Base-by-base conservation (phyloP, 1,140 invertebrate genomes). In the Apis laboriosa region DNA sequence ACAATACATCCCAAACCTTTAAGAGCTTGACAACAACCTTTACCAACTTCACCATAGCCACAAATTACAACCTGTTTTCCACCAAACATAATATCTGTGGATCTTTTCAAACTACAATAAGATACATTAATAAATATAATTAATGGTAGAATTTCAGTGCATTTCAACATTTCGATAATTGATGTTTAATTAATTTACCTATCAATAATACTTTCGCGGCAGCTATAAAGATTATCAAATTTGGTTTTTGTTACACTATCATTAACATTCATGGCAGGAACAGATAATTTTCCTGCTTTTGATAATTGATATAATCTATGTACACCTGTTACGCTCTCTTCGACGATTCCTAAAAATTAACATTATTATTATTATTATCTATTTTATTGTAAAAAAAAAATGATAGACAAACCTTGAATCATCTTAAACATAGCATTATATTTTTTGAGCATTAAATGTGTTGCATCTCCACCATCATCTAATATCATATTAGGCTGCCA, bases 401-500 rank as follows among this genome's bases (percentile, higher is more conserved):
- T 68, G 7, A 51, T 12, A 3, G 19, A 77, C 77, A 80, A 91
- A 97, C 97, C 98, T 96, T 99, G 99, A 83, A 99, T 98, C 94
- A 98, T 96, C 94, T 99, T 99, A 93, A 99, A 99, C 95, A 99
- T 97, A 21, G 97, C 96, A 13, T 98, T 97, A 93, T 99, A 99
- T 93, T 99, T 99, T 95, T 99, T 99, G 66, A 99, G 96, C 97
- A 99, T 98, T 58, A 99, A 95, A 94, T 99, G 98, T 0, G 98
- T 99, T 24, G 98, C 98, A 95, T 99, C 99, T 7, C 99, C 99
- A 1, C 99, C 99, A 93, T 99, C 99, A 93, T 99, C 99, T 72
- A 99, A 93, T 89, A 99, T 99, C 98, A 99, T 98, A 93, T 99
- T 99, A n/a, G 99, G 98, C 90, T 99, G 97, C 99, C 98, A 99